These are phyloP conservation scores for Aurelia aurita DNA, from an alignment of 30 jellyfish, hydroid and myxozoan genomes.

Conservation along the genomic window DNA sequence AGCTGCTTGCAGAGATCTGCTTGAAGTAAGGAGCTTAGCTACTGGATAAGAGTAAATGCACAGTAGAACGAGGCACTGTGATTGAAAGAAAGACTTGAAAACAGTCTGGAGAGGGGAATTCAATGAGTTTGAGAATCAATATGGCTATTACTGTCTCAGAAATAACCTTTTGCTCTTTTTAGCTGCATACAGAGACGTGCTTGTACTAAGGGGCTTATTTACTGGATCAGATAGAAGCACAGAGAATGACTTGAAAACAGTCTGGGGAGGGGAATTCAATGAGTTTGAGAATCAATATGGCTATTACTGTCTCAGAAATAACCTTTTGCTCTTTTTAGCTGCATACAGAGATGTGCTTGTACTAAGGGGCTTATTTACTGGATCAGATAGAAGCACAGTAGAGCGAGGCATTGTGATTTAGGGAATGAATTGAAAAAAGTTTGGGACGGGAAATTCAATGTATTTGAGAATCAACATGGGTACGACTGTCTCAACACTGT, in stretches of 20 bases:
- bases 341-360: not conserved
- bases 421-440: too few species aligned
- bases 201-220: not conserved
- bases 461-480: too few species aligned
- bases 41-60: not conserved
- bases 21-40: not conserved
- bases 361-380: not conserved
- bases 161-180: conserved; percentile 9
- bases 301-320: not conserved
- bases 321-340: conserved; percentile 12
- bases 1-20: conserved; percentile 29
- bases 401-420: too few species aligned
- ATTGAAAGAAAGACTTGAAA: too few species aligned
- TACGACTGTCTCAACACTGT: too few species aligned
- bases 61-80: not conserved
- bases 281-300: too few species aligned
- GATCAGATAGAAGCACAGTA: not conserved
- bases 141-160: not conserved
- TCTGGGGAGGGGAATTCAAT: too few species aligned
- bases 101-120: too few species aligned
- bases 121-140: too few species aligned
- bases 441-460: too few species aligned
- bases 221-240: too few species aligned
- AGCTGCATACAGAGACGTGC: not conserved
- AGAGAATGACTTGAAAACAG: too few species aligned